Evolutionary conservation across 2,888 invertebrate genomes (phyloP), one percentile per base, ranked within the genome.

Genomic region (Drosophila falleni): DNA sequence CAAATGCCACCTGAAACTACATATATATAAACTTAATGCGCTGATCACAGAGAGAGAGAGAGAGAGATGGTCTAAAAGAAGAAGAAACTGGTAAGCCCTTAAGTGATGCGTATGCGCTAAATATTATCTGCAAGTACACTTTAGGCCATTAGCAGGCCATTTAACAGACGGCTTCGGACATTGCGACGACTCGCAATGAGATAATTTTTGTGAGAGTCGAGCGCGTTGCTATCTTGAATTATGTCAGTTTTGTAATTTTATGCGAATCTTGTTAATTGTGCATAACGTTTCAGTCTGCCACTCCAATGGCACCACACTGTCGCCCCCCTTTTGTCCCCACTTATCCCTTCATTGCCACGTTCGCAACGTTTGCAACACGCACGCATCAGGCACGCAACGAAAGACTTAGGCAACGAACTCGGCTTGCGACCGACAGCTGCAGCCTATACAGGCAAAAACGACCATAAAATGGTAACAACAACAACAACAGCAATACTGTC

Each of bases 221-320:
- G 61, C 66, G 66, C 71, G 71, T 67, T 73, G 71, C 81, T 91
- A 90, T 91, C 91, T 89, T 89, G 89, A 91, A 90, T 90, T 89
- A 91, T 90, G 91, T 89, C 91, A 90, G 88, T 88, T 90, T 82
- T 82, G 84, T 87, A 86, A 81, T 82, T 80, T 89, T 90, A 89
- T 89, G 81, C 87, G 84, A 74, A 86, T 75, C 77, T 81, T 72
- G 78, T 84, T 88, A 87, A 81, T 83, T 87, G 87, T 77, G 74
- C 78, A 87, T 81, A 87, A 77, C 77, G 74, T 51, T 61, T 56
- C 56, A 47, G 33, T 33, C 41, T 44, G 58, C 39, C 55, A 41
- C 39, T 16, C 16, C 54, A 19, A 5, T 50, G 33, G n/a, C 13
- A 49, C 4, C 19, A 8, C 29, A 8, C 29, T 8, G 10, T 8